phyloP scores from a whole-genome alignment of 2,113 vertebrate species.

The Sardina pilchardus region DNA sequence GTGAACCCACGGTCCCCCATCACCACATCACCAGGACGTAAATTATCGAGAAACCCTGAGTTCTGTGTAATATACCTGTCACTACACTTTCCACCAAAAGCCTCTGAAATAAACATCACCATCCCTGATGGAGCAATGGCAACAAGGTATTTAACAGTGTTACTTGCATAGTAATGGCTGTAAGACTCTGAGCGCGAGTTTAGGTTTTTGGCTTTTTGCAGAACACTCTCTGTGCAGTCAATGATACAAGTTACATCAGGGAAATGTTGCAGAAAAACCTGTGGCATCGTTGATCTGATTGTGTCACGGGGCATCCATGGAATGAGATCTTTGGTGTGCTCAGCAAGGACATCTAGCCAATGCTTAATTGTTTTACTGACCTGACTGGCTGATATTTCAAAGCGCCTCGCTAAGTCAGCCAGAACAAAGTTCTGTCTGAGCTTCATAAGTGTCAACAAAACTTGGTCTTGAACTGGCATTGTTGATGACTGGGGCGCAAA shows the following conservation, averaged over 20 bases:
- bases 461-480: slow-evolving; percentile 19
- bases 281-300: too few species aligned
- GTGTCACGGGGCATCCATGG: too few species aligned
- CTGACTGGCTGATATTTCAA: not conserved
- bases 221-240: slow-evolving; percentile 23
- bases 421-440: slow-evolving; percentile 27
- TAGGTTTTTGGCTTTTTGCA: not conserved
- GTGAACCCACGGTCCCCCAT: slow-evolving; percentile 19
- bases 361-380: not conserved
- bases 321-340: too few species aligned
- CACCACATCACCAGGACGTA: slow-evolving; percentile 26
- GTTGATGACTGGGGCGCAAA: slow-evolving; percentile 23
- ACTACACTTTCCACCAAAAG: slow-evolving; percentile 30
- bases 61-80: slow-evolving; percentile 28
- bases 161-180: not conserved
- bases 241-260: slow-evolving; percentile 3
- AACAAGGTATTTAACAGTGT: too few species aligned
- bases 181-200: slow-evolving; percentile 15
- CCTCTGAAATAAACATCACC: too few species aligned
- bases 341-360: not conserved
- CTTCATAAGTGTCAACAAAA: slow-evolving; percentile 27
- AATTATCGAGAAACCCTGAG: slow-evolving; percentile 26
- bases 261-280: not conserved
- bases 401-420: not conserved
- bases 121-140: not conserved